Percentiles rank a stretch among this genome's conserved stretches.
Evolutionary conservation across 1,140 invertebrate genomes (phyloP).

Genomic region (Drosophila bifasciata): DNA sequence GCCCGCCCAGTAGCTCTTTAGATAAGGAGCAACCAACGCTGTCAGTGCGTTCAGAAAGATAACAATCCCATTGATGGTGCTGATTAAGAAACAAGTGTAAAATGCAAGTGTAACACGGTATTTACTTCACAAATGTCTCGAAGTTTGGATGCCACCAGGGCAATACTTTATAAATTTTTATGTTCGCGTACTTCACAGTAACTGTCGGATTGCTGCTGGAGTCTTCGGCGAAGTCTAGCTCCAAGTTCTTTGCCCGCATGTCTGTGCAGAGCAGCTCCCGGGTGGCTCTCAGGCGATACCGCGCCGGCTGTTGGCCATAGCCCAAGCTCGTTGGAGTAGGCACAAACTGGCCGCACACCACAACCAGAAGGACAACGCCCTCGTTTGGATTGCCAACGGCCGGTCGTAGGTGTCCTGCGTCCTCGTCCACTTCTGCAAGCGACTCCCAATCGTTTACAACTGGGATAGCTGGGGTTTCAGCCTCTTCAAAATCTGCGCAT

Average conservation of each 20-base stretch:
- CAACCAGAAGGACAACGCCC: slow-evolving; percentile 58
- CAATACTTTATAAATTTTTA: slow-evolving; percentile 65
- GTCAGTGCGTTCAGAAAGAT: slow-evolving; percentile 12
- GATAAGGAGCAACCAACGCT: slow-evolving; percentile 10
- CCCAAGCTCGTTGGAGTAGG: slow-evolving; percentile 56
- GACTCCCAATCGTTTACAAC: slow-evolving; percentile 57
- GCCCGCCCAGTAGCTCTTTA: slow-evolving; percentile 13
- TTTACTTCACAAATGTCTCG: slow-evolving; percentile 66
- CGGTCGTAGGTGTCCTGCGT: background rate
- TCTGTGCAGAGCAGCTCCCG: slow-evolving; percentile 68
- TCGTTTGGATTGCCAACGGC: slow-evolving; percentile 30
- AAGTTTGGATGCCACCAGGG: slow-evolving; percentile 81
- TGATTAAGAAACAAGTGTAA: background rate
- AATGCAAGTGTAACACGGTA: too few relatives aligned
- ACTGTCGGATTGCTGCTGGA: slow-evolving; percentile 28
- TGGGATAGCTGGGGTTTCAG: background rate
- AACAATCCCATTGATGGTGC: background rate
- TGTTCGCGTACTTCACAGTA: slow-evolving; percentile 65
- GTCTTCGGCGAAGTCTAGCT: slow-evolving; percentile 67
- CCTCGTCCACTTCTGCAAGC: slow-evolving; percentile 30
- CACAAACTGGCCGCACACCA: slow-evolving; percentile 56
- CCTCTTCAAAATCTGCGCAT: background rate
- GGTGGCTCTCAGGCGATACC: slow-evolving; percentile 47
- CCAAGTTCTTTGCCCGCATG: slow-evolving; percentile 70
- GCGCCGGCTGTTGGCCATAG: slow-evolving; percentile 48